A percentile compares a stretch with the other conserved stretches of the same genome.
Evolutionary conservation across 2,113 vertebrate genomes (phyloP).

Genomic region (Pagrus major): DNA sequence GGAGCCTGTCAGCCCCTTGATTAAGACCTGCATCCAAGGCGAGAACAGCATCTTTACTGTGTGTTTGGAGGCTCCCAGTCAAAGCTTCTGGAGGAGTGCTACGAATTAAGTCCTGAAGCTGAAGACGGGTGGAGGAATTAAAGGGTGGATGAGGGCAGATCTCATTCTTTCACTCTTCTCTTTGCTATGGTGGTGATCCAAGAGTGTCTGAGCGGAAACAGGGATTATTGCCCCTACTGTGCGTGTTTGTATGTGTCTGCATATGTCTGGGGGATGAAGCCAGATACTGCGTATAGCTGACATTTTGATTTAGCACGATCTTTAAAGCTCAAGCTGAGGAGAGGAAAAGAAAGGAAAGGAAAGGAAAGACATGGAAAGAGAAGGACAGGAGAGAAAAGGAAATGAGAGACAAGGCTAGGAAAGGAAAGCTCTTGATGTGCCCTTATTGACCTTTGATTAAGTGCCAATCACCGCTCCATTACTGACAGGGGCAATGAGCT

Average conservation of each 20-base stretch:
- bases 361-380: not conserved
- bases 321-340: slow-evolving; percentile 19
- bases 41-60: slow-evolving; percentile 69
- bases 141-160: slow-evolving; percentile 70
- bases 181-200: slow-evolving; percentile 63
- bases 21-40: slow-evolving; percentile 76
- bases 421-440: not conserved
- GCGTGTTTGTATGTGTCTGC: slow-evolving; percentile 48
- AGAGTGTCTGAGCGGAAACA: slow-evolving; percentile 58
- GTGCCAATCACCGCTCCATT: slow-evolving; percentile 58
- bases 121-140: slow-evolving; percentile 70
- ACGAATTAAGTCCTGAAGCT: slow-evolving; percentile 63
- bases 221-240: slow-evolving; percentile 68
- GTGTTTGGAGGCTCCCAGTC: slow-evolving; percentile 61
- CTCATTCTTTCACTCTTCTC: slow-evolving; percentile 58
- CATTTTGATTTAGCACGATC: slow-evolving; percentile 16
- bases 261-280: slow-evolving; percentile 52
- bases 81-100: slow-evolving; percentile 62
- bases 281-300: slow-evolving; percentile 27
- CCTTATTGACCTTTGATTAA: slow-evolving; percentile 61
- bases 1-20: slow-evolving; percentile 71
- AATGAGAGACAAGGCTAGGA: not conserved
- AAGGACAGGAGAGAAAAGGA: not conserved
- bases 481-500: slow-evolving; percentile 52
- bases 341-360: not conserved